Conservation (phyloP, 1,140 invertebrate genomes). For the Nasonia vitripennis region DNA sequence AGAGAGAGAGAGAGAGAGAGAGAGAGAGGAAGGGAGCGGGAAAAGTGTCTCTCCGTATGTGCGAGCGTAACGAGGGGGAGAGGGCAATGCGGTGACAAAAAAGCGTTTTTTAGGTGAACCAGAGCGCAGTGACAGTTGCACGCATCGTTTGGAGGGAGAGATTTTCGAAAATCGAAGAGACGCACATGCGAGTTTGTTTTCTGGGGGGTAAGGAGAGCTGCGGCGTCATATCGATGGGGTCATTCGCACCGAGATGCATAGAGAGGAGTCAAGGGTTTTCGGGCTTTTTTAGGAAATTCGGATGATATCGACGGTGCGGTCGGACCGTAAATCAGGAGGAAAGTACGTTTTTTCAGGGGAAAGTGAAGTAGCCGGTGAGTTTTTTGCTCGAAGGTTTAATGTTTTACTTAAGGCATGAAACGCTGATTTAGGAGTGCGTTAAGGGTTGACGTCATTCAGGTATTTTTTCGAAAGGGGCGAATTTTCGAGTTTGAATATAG, state of each 20-base stretch:
- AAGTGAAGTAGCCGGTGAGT: background rate
- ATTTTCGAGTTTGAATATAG: too few species aligned
- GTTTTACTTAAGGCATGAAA: too few species aligned
- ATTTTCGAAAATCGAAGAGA: background rate
- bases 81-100: slow-evolving; percentile 7
- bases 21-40: background rate
- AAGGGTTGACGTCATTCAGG: too few species aligned
- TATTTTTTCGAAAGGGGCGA: too few species aligned
- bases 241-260: background rate
- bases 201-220: background rate
- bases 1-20: background rate
- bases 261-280: slow-evolving; percentile 21
- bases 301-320: background rate
- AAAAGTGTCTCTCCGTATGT: background rate
- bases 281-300: background rate
- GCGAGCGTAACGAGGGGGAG: background rate
- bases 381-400: background rate
- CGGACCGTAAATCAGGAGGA: background rate
- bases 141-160: background rate
- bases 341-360: background rate
- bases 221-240: slow-evolving; percentile 19
- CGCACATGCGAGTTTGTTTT: slow-evolving; percentile 13
- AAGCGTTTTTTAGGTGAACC: slow-evolving; percentile 5
- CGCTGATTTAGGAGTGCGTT: too few species aligned
- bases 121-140: slow-evolving; percentile 25